A percentile compares a stretch with the other conserved stretches of the same genome.
phyloP scores from a whole-genome alignment of 2,888 invertebrate genomes.

The Siphlonurus alternatus region DNA sequence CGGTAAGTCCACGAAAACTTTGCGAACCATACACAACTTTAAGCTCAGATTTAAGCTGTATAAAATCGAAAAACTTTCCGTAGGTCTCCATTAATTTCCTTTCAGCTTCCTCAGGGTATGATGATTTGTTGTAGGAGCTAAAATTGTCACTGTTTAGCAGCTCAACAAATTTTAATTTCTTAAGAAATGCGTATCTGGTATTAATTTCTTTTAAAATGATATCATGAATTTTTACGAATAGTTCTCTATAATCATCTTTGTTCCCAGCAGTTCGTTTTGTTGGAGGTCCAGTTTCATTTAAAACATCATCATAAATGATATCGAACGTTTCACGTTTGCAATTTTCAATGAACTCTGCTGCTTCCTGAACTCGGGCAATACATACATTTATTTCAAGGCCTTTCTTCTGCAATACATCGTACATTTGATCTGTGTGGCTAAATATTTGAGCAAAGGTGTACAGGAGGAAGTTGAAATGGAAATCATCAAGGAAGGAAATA shows the following conservation, averaged over 20 bases:
- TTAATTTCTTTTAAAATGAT: conserved; percentile 9
- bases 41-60: background rate
- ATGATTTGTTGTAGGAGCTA: too few species aligned
- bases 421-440: background rate
- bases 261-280: background rate
- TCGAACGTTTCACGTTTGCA: background rate
- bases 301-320: background rate
- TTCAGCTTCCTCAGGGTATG: conserved; percentile 5
- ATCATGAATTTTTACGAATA: conserved; percentile 5
- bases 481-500: background rate
- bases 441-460: background rate
- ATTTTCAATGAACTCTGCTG: background rate
- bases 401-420: background rate
- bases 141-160: too few species aligned
- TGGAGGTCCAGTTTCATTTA: background rate
- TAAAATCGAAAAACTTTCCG: background rate
- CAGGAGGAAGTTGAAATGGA: background rate
- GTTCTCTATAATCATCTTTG: background rate
- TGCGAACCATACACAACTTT: too few species aligned
- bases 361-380: background rate
- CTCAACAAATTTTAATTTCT: conserved; percentile 10
- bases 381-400: background rate
- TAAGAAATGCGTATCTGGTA: conserved; percentile 7
- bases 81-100: background rate
- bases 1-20: background rate